A percentile compares a stretch with the other conserved stretches of the same genome.
These are phyloP conservation scores for Cynoglossus semilaevis DNA, from an alignment of 2,113 vertebrate genomes.

Conservation along the genomic window DNA sequence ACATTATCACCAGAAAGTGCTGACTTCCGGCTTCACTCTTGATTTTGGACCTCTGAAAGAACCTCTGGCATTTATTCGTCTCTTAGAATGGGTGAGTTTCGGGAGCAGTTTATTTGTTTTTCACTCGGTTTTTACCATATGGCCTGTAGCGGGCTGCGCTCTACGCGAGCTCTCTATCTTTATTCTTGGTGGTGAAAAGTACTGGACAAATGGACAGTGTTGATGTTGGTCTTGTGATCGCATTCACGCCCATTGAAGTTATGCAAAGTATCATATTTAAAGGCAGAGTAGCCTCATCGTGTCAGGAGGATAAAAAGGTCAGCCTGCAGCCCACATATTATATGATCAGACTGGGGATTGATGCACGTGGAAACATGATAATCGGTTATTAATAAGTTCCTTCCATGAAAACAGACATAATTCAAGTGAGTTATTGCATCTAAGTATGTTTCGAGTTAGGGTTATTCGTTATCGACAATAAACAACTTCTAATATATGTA, in stretches of 20 bases:
- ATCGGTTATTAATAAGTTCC: too few relatives aligned
- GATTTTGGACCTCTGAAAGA: slow-evolving; percentile 85
- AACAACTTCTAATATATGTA: too few relatives aligned
- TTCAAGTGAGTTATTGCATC: too few relatives aligned
- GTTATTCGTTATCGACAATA: too few relatives aligned
- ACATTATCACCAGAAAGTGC: slow-evolving; percentile 61
- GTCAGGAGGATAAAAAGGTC: too few relatives aligned
- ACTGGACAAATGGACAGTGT: slow-evolving; percentile 26
- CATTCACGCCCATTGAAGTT: slow-evolving; percentile 12
- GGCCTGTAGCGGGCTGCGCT: slow-evolving; percentile 2
- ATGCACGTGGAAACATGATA: too few relatives aligned
- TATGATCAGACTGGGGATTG: neutral
- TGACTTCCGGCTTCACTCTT: slow-evolving; percentile 68
- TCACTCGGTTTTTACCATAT: slow-evolving; percentile 11
- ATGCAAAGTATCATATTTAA: neutral
- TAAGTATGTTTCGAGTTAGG: too few relatives aligned
- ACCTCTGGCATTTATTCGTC: slow-evolving; percentile 89
- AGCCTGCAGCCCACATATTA: too few relatives aligned
- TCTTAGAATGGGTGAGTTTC: slow-evolving; percentile 88
- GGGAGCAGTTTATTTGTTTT: neutral
- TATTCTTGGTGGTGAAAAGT: neutral
- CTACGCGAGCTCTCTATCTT: neutral
- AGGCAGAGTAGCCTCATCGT: too few relatives aligned
- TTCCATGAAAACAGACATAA: neutral
- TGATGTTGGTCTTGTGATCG: slow-evolving; percentile 52